Conservation (phyloP, 2,888 invertebrate genomes). For the Stramonita haemastoma region DNA sequence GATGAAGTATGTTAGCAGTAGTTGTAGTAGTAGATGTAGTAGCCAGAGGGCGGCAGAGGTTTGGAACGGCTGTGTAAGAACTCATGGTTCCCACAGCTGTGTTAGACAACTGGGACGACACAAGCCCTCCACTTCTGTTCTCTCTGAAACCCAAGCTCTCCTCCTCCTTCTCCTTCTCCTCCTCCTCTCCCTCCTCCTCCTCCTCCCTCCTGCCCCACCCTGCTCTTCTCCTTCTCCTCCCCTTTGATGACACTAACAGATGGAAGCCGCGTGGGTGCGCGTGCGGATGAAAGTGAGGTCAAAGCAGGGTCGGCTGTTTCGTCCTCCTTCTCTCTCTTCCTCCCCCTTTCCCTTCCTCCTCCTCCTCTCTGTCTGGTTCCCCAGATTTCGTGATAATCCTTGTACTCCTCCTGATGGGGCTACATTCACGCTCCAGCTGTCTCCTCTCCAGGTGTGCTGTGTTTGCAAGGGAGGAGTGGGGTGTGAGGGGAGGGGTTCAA, state of each 20-base stretch:
- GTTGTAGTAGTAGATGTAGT: no score
- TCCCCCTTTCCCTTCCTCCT: not conserved
- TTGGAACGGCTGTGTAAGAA: not conserved
- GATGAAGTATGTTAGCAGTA: no score
- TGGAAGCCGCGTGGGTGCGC: not conserved
- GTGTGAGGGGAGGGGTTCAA: not conserved
- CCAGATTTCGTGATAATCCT: slow-evolving; percentile 25
- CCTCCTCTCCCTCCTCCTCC: not conserved
- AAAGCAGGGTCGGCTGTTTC: not conserved
- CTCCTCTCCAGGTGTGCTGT: not conserved
- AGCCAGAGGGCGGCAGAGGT: not conserved
- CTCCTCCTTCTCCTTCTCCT: not conserved
- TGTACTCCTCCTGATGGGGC: not conserved
- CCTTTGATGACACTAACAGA: slow-evolving; percentile 39
- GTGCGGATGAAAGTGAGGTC: slow-evolving; percentile 4
- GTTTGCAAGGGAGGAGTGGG: not conserved
- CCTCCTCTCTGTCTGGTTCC: not conserved
- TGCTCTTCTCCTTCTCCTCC: not conserved
- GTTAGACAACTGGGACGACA: not conserved
- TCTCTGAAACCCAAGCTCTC: not conserved
- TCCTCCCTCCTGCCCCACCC: not conserved
- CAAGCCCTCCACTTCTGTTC: not conserved
- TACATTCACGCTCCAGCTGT: not conserved
- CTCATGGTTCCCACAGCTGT: not conserved
- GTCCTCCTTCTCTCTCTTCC: not conserved